These are phyloP conservation scores for Dendropsophus ebraccatus DNA, from an alignment of 2,113 vertebrate genomes.

Conservation along the genomic window DNA sequence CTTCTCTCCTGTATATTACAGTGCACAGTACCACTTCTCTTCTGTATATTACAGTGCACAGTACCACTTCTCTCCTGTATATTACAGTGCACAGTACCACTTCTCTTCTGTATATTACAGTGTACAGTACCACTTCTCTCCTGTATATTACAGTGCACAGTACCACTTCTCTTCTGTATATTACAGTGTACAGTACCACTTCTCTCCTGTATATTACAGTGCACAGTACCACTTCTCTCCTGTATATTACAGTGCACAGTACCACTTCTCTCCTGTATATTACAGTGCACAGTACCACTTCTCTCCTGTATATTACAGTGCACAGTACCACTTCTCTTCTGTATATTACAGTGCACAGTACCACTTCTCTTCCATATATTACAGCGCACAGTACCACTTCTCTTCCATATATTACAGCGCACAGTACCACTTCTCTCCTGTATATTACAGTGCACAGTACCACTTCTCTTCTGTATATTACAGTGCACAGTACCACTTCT, in stretches of 20 bases:
- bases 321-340: not conserved
- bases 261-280: not conserved
- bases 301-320: not conserved
- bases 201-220: not conserved
- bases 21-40: not conserved
- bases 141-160: not conserved
- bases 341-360: no score
- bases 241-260: not conserved
- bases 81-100: not conserved
- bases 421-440: no score
- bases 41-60: slow-evolving; percentile 1
- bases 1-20: not conserved
- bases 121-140: not conserved
- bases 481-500: no score
- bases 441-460: no score
- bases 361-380: no score
- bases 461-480: no score
- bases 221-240: not conserved
- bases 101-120: not conserved
- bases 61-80: not conserved
- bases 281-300: not conserved
- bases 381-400: no score
- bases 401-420: no score
- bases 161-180: not conserved
- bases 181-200: not conserved